Conservation (phyloP, 2,797 vertebrate genomes). For the Decapterus maruadsi region DNA sequence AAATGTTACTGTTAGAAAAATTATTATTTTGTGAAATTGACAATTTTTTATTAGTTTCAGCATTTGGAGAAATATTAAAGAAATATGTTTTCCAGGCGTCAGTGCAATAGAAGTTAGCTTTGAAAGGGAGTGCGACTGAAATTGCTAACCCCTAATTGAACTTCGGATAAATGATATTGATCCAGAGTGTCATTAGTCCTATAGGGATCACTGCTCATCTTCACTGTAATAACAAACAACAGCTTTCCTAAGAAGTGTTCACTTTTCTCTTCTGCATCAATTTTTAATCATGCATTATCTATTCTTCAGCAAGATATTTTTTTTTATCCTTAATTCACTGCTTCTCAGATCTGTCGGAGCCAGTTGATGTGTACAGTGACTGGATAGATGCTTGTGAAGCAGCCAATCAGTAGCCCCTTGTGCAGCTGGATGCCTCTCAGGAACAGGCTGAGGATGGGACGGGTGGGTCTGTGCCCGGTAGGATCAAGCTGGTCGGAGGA, state of each 20-base stretch:
- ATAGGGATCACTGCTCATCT: background rate
- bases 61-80: background rate
- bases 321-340: constrained; percentile 80
- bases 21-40: background rate
- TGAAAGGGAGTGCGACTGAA: background rate
- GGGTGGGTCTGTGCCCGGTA: background rate
- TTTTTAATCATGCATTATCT: background rate
- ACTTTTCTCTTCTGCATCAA: background rate
- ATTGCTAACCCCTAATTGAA: background rate
- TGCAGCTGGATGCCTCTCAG: constrained; percentile 35
- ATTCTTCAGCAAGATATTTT: background rate
- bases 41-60: background rate
- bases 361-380: constrained; percentile 96
- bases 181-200: background rate
- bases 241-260: background rate
- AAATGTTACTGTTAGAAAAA: background rate
- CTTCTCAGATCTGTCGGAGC: constrained; percentile 91
- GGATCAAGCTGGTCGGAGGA: constrained; percentile 29
- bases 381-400: constrained; percentile 98
- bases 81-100: background rate
- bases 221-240: background rate
- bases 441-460: constrained; percentile 23
- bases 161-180: background rate
- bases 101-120: background rate
- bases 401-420: constrained; percentile 90